Evolutionary conservation across 2,797 vertebrate genomes (phyloP).

Genomic region (Danio tinwini): DNA sequence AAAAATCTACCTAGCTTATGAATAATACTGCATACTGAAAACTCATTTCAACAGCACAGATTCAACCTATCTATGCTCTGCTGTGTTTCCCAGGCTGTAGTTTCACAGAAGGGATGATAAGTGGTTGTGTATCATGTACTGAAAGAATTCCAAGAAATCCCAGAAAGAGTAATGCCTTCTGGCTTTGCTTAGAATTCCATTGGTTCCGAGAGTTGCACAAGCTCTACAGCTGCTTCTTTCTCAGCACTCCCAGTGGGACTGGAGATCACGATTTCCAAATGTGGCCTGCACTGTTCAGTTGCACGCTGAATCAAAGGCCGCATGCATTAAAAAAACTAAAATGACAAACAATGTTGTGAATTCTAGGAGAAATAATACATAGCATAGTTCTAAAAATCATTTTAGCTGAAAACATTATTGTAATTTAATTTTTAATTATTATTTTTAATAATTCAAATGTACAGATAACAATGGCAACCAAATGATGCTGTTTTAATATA

Average conservation of each 20-base stretch:
- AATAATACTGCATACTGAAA: background rate
- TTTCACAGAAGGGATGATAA: background rate
- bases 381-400: background rate
- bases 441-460: no score
- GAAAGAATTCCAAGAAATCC: constrained; percentile 19
- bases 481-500: no score
- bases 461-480: no score
- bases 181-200: background rate
- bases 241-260: constrained; percentile 19
- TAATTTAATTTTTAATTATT: no score
- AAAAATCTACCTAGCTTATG: background rate
- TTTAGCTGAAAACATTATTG: background rate
- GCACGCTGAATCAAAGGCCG: background rate
- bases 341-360: background rate
- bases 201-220: constrained; percentile 16
- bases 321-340: background rate
- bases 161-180: constrained; percentile 17
- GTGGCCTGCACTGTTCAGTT: background rate
- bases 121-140: background rate
- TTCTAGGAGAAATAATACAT: background rate
- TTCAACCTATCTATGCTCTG: background rate
- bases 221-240: constrained; percentile 19
- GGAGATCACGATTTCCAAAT: background rate
- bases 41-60: background rate
- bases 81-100: background rate